These are phyloP conservation scores for Apodemia zela DNA, from an alignment of 2,888 invertebrate species.

Conservation along the genomic window DNA sequence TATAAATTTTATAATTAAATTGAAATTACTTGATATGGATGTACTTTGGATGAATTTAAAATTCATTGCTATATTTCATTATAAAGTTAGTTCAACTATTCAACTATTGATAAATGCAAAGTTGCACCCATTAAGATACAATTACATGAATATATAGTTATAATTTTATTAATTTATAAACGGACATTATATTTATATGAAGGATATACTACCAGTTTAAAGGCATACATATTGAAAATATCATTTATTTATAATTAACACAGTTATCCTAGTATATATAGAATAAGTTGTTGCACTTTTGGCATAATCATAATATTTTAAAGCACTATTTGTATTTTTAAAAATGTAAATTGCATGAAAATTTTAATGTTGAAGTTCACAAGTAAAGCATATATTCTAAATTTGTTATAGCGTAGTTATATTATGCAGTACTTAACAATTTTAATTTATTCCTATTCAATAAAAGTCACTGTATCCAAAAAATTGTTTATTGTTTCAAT, in stretches of 20 bases:
- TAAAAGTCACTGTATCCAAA: conserved; percentile 63
- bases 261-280: conserved; percentile 3
- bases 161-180: too few relatives aligned
- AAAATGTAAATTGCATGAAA: conserved; percentile 19
- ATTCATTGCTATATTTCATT: too few relatives aligned
- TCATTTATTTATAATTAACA: background rate
- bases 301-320: conserved; percentile 19
- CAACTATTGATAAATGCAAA: too few relatives aligned
- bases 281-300: conserved; percentile 12
- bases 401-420: conserved; percentile 52
- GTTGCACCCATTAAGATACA: too few relatives aligned
- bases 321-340: conserved; percentile 20
- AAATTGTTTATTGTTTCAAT: conserved; percentile 67
- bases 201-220: too few relatives aligned
- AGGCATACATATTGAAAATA: too few relatives aligned
- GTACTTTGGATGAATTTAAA: too few relatives aligned
- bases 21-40: too few relatives aligned
- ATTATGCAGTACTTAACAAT: conserved; percentile 32
- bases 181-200: too few relatives aligned
- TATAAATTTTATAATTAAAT: too few relatives aligned
- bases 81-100: too few relatives aligned
- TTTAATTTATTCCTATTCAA: conserved; percentile 43
- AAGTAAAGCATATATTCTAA: conserved; percentile 77
- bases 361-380: conserved; percentile 26
- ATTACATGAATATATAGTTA: too few relatives aligned